Evolutionary conservation across 1,140 invertebrate species (phyloP).

Genomic region (Thalassaphorura encarpata): DNA sequence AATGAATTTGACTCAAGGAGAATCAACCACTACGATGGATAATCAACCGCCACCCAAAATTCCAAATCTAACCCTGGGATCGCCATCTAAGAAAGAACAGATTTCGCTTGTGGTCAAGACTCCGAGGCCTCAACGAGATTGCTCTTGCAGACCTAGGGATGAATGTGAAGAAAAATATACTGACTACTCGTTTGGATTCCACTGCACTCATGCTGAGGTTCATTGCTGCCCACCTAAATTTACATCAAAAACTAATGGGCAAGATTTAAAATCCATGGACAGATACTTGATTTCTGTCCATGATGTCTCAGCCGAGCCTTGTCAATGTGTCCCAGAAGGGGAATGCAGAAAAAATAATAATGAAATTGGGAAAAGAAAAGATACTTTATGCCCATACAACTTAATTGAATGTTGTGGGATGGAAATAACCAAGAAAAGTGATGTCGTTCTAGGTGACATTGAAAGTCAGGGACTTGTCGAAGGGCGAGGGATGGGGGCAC

Average conservation of each 20-base stretch:
- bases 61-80: too few species aligned
- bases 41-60: too few species aligned
- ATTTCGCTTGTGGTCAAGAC: too few species aligned
- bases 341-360: neutral
- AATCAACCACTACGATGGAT: neutral
- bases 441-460: neutral
- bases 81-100: neutral
- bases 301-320: neutral
- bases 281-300: neutral
- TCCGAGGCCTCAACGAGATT: too few species aligned
- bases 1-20: too few species aligned
- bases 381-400: conserved; percentile 11
- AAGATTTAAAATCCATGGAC: neutral
- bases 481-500: too few species aligned
- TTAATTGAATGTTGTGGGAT: conserved; percentile 20
- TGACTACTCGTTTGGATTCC: conserved; percentile 22
- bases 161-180: conserved; percentile 18
- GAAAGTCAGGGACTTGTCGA: neutral
- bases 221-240: conserved; percentile 17
- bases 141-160: conserved; percentile 8
- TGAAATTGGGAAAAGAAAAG: conserved; percentile 4
- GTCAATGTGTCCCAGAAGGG: neutral
- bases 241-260: neutral
- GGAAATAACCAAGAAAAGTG: neutral
- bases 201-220: conserved; percentile 20